These are phyloP conservation scores for Xestia rhomboidea DNA, from an alignment of 2,888 invertebrate genomes.

Conservation along the genomic window DNA sequence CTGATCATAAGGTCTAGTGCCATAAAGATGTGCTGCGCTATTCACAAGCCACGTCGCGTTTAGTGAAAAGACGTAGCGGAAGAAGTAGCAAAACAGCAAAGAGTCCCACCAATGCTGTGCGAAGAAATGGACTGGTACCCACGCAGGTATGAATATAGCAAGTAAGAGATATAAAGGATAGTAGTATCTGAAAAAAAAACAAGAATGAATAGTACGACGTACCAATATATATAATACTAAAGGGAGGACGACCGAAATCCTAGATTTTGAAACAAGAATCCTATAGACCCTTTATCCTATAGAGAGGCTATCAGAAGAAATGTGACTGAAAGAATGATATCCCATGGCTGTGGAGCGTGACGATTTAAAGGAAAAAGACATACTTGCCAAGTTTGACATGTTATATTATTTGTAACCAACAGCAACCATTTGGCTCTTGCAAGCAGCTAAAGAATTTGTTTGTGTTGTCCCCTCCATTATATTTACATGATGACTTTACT, in stretches of 20 bases:
- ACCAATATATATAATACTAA: too few species aligned
- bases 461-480: neutral
- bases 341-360: neutral
- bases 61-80: slow-evolving; percentile 92
- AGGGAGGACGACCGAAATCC: too few species aligned
- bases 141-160: slow-evolving; percentile 91
- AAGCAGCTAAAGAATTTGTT: neutral
- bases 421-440: neutral
- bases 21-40: slow-evolving; percentile 95
- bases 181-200: slow-evolving; percentile 90
- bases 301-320: neutral
- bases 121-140: slow-evolving; percentile 93
- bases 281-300: too few species aligned
- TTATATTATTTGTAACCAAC: neutral
- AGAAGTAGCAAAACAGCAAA: slow-evolving; percentile 91
- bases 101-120: slow-evolving; percentile 92
- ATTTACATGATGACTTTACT: neutral
- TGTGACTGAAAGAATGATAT: neutral
- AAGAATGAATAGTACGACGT: neutral
- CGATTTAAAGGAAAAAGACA: neutral
- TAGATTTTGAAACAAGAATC: too few species aligned
- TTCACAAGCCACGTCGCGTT: slow-evolving; percentile 96
- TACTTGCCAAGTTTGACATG: neutral
- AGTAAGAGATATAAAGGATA: slow-evolving; percentile 90
- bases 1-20: slow-evolving; percentile 94